phyloP scores from a whole-genome alignment of 2,113 vertebrate species.

The Labrus mixtus region DNA sequence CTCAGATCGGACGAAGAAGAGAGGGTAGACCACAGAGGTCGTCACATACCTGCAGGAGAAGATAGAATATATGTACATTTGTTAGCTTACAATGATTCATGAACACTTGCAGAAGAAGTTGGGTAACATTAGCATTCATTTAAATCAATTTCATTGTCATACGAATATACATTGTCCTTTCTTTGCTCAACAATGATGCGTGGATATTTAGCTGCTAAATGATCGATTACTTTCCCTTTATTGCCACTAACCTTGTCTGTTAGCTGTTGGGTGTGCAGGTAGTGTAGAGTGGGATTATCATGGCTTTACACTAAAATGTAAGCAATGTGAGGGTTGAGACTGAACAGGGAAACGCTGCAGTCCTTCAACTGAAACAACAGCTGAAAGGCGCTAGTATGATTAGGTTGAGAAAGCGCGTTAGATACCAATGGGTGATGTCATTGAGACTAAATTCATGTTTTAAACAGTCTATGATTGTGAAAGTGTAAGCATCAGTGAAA shows the following conservation, averaged over 20 bases:
- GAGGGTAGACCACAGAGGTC: slow-evolving; percentile 88
- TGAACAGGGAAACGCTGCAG: too few relatives aligned
- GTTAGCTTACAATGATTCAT: not conserved
- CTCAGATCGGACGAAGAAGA: slow-evolving; percentile 85
- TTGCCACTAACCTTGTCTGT: not conserved
- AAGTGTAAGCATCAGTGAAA: not conserved
- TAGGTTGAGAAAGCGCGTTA: too few relatives aligned
- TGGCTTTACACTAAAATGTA: too few relatives aligned
- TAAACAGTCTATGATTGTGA: not conserved
- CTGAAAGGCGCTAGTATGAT: too few relatives aligned
- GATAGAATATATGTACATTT: not conserved
- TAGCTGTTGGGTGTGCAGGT: not conserved
- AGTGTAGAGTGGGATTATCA: not conserved
- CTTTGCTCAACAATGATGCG: not conserved
- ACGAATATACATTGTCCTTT: not conserved
- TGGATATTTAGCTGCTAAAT: not conserved
- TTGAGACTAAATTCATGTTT: too few relatives aligned
- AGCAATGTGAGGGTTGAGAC: too few relatives aligned
- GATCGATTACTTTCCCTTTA: not conserved
- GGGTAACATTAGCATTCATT: not conserved
- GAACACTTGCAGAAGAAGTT: not conserved
- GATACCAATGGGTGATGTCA: too few relatives aligned
- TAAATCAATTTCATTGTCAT: not conserved
- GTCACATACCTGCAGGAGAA: slow-evolving; percentile 80
- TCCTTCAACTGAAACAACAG: too few relatives aligned